Evolutionary conservation across 2,888 invertebrate species (phyloP).

Genomic region (Campopleginae sp.): DNA sequence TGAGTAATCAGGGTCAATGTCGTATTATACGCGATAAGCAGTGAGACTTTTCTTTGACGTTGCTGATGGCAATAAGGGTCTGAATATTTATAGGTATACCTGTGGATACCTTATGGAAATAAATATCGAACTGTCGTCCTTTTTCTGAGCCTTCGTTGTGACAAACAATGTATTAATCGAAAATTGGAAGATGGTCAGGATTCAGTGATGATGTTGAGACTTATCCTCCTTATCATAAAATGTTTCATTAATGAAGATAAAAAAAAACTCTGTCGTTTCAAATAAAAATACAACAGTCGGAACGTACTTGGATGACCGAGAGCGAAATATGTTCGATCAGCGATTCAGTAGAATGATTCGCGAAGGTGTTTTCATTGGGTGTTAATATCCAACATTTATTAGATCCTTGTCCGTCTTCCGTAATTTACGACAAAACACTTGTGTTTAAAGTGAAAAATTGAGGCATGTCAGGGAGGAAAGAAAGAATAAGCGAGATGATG

Average conservation of each 20-base stretch:
- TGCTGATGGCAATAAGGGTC: constrained; percentile 13
- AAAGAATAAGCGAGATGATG: neutral
- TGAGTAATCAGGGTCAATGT: constrained; percentile 62
- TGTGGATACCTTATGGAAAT: constrained; percentile 18
- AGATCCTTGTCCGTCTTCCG: neutral
- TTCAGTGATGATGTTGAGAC: neutral
- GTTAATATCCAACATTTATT: constrained; percentile 17
- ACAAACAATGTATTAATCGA: neutral
- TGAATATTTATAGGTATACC: constrained; percentile 26
- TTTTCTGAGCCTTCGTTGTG: neutral
- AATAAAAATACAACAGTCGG: neutral
- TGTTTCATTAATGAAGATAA: neutral
- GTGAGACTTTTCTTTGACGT: constrained; percentile 26
- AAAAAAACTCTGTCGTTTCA: neutral
- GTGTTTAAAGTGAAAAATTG: constrained; percentile 10
- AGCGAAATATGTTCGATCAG: neutral
- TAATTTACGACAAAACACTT: constrained; percentile 31
- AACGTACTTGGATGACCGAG: neutral
- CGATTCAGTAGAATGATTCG: neutral
- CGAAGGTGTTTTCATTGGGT: constrained; percentile 11
- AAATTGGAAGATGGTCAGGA: neutral
- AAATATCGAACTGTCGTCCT: neutral
- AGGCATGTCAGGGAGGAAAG: neutral
- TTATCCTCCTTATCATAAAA: neutral
- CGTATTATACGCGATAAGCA: constrained; percentile 39